Base-by-base conservation (phyloP, 2,113 vertebrate genomes). In the Eudyptes chrysolophus region DNA sequence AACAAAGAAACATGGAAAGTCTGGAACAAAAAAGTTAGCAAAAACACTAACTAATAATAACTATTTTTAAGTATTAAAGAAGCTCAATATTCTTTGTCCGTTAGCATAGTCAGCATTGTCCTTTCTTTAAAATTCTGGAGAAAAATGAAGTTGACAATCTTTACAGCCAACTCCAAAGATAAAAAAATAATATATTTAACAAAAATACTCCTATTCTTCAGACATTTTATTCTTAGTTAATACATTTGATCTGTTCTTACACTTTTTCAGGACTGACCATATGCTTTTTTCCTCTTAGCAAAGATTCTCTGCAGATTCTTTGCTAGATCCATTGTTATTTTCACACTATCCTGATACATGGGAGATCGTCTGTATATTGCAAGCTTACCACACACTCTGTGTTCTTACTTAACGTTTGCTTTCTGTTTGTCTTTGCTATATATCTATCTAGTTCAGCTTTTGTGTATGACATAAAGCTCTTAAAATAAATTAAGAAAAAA, bases 401-500 rank as follows among this genome's bases (percentile, higher is more conserved):
- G 58, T 54, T 80, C 62, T 72, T 94, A 54, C 51, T 62, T 86
- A 70, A 6, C 0, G 0, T 77, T 88, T 77, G 6, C 58, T 83
- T 90, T 90, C 82, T 89, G 40, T 66, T 89, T 58, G 38, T 62
- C 62, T 95, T 89, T 92, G 51, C 71, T 65, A 8, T 58, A 57
- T 10, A 84, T 29, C 87, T 70, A 25, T 90, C 54, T 58, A 72
- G 54, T 82, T 83, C 92, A 82, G 61, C 57, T 94, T 84, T 84
- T 75, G 42, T 87, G 72, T 64, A 49, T 96, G 92, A 92, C 82
- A 85, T 84, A 90, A 86, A 94, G 36, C 49, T 95, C 94, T 85
- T 51, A 92, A 94, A 95, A 92, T 93, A 96, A 95, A 94, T 90
- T 57, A 64, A 40, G 54, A 40, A 58, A 94, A 92, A 82, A 75